Base-by-base conservation (phyloP, 2,888 invertebrate species). In the Lithosia quadra region DNA sequence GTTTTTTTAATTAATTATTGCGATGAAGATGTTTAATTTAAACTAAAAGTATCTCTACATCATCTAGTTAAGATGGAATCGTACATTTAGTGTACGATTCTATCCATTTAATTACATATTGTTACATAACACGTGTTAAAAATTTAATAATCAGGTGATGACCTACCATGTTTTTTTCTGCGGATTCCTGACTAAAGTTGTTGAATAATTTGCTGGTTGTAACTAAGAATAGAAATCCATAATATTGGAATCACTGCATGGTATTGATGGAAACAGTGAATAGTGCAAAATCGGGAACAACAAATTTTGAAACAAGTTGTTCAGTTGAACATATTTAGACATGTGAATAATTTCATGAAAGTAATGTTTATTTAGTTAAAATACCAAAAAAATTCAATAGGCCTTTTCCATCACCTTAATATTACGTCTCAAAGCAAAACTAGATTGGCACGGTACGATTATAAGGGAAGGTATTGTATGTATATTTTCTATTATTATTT, bases 1-100 rank as follows among this genome's bases (percentile, higher is more conserved):
- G 81, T 82, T 82, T 72, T 81, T 70, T 78, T 63, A 24, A 60
- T 70, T 71, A 69, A 73, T 73, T 71, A 74, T 78, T 76, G 71
- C 65, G 63, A 73, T 72, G 59, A 64, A 78, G 65, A 77, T 74
- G 73, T 74, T 79, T 76, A 24, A 69, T 65, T 72, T 78, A 63
- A 75, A 80, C 65, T 75, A 61, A 70, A 72, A 67, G 76, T 79
- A 73, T 81, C 76, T 79, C 63, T 76, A 73, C 72, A 71, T 74
- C 67, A 78, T 81, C 70, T 79, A 74, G 69, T 65, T 74, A 76
- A 76, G 67, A 71, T 74, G 65, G 60, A 70, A 69, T 64, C 55
- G 18, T 49, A 49, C 49, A 43, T 39, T 39, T 55, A 73, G 59
- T 78, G 76, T 73, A 73, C 63, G n/a, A n/a, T n/a, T n/a, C n/a